phyloP scores from a whole-genome alignment of 2,797 vertebrate species.

The Neostethus bicornis region DNA sequence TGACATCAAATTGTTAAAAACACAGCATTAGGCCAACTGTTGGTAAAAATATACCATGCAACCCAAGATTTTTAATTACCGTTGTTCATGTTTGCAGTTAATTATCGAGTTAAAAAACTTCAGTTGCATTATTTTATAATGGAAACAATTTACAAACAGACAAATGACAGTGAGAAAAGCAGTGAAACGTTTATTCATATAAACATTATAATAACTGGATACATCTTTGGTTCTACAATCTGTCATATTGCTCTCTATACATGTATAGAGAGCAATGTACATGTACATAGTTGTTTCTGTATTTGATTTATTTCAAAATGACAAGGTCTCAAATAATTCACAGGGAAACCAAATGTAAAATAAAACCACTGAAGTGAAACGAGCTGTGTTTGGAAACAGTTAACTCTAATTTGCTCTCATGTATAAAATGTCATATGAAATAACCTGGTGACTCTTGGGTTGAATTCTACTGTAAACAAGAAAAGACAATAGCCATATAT shows the following conservation, averaged over 20 bases:
- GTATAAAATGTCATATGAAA: constrained; percentile 15
- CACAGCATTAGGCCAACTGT: not conserved
- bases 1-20: not conserved
- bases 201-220: constrained; percentile 46
- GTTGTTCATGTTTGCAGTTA: not conserved
- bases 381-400: not conserved
- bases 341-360: constrained; percentile 44
- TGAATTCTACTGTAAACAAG: constrained; percentile 11
- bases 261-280: no score
- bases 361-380: constrained; percentile 48
- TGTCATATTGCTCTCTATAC: constrained; percentile 30
- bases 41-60: not conserved
- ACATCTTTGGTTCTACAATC: constrained; percentile 47
- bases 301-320: constrained; percentile 53
- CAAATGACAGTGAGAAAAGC: constrained; percentile 8
- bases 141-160: not conserved
- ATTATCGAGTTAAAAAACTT: not conserved
- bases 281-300: constrained; percentile 52
- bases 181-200: constrained; percentile 63
- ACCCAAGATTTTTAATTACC: not conserved
- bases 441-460: constrained; percentile 5
- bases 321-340: constrained; percentile 60
- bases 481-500: constrained; percentile 25
- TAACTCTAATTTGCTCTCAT: constrained; percentile 10
- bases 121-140: not conserved